phyloP scores from a whole-genome alignment of 2,797 vertebrate genomes.

The Apogon talboti region DNA sequence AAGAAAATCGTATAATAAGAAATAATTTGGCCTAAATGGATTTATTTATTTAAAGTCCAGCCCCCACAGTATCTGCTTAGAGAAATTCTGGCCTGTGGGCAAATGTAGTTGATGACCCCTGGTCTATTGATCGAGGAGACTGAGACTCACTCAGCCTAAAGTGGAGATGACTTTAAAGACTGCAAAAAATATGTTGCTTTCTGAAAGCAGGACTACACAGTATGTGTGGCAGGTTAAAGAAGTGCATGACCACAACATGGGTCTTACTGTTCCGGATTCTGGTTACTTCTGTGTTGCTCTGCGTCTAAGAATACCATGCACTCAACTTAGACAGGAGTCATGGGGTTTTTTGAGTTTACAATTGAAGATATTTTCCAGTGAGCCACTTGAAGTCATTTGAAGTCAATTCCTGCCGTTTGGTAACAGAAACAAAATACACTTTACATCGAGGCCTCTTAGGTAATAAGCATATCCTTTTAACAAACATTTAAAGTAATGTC shows the following conservation, averaged over 20 bases:
- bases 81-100: too few relatives aligned
- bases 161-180: constrained; percentile 36
- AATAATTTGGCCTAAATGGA: too few relatives aligned
- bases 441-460: too few relatives aligned
- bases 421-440: not conserved
- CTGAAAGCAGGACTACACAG: constrained; percentile 25
- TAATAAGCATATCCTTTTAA: too few relatives aligned
- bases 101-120: too few relatives aligned
- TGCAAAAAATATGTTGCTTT: constrained; percentile 23
- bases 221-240: constrained; percentile 9
- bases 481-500: too few relatives aligned
- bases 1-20: too few relatives aligned
- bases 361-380: not conserved
- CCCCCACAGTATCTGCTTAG: too few relatives aligned
- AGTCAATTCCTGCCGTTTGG: too few relatives aligned
- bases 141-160: constrained; percentile 40
- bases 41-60: too few relatives aligned
- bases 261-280: not conserved
- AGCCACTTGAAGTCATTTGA: not conserved
- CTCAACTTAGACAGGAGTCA: not conserved
- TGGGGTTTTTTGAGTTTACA: not conserved
- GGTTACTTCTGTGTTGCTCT: not conserved
- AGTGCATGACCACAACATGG: not conserved
- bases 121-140: constrained; percentile 45
- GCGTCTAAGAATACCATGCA: too few relatives aligned